These are phyloP conservation scores for Ridgeia piscesae DNA, from an alignment of 1,140 invertebrate species.

Conservation along the genomic window DNA sequence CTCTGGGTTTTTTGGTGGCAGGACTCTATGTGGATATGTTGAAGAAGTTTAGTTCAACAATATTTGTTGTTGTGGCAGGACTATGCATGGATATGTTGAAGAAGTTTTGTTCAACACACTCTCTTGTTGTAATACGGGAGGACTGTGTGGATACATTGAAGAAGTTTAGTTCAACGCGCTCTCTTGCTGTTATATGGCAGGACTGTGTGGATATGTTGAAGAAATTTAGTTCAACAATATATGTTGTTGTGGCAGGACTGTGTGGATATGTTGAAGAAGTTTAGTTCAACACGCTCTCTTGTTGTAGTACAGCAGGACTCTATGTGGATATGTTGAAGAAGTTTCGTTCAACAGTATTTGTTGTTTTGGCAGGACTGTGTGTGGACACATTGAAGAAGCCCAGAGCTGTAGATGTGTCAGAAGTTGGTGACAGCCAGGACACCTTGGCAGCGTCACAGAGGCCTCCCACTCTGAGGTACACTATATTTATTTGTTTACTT, in stretches of 20 bases:
- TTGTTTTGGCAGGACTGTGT: slow-evolving; percentile 30
- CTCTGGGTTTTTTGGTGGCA: slow-evolving; percentile 4
- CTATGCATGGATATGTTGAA: slow-evolving; percentile 30
- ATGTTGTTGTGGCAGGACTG: slow-evolving; percentile 4
- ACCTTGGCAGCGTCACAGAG: neutral
- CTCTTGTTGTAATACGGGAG: no score
- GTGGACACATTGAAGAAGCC: slow-evolving; percentile 26
- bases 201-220: neutral
- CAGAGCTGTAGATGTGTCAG: slow-evolving; percentile 24
- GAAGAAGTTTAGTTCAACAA: no score
- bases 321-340: no score
- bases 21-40: no score
- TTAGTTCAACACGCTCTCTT: neutral
- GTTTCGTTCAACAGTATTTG: no score
- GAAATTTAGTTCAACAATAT: neutral
- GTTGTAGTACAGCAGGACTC: no score
- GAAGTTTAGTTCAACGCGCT: neutral
- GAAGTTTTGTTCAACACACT: slow-evolving; percentile 9
- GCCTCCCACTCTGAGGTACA: slow-evolving; percentile 30
- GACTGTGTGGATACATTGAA: neutral
- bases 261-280: neutral
- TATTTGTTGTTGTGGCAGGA: slow-evolving; percentile 22
- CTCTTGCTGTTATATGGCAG: no score
- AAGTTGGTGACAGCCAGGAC: slow-evolving; percentile 14
- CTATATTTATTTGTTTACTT: neutral